Evolutionary conservation across 64 coral and sea anemone species (phyloP).

Genomic region (Astreopora myriophthalma): DNA sequence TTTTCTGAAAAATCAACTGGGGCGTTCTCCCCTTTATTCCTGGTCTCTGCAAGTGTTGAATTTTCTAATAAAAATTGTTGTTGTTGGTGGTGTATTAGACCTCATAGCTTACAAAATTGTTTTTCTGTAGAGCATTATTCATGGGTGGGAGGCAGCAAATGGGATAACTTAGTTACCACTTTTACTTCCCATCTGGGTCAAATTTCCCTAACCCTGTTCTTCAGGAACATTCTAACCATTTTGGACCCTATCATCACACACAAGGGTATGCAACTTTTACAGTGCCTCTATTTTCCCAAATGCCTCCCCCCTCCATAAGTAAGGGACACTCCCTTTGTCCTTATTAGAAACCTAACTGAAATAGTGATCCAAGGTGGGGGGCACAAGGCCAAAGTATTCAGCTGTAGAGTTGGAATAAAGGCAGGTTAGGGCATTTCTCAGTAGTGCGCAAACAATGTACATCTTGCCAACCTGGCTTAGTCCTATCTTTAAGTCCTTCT

Average conservation of each 20-base stretch:
- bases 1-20: conserved; percentile 52
- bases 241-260: neutral
- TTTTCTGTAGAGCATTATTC: conserved; percentile 50
- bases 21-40: neutral
- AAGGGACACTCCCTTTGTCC: conserved; percentile 59
- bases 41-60: neutral
- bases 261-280: conserved; percentile 54
- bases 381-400: conserved; percentile 78
- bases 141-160: conserved; percentile 39
- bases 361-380: conserved; percentile 71
- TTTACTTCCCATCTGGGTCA: conserved; percentile 37
- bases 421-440: conserved; percentile 77
- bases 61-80: conserved; percentile 22
- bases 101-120: conserved; percentile 36
- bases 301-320: conserved; percentile 28
- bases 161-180: conserved; percentile 16
- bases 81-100: conserved; percentile 44
- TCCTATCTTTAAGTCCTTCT: no score
- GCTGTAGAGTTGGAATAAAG: conserved; percentile 80
- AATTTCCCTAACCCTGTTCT: conserved; percentile 40
- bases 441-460: conserved; percentile 54
- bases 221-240: conserved; percentile 39
- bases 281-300: conserved; percentile 37
- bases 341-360: conserved; percentile 72
- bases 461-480: no score